Evolutionary conservation across 2,888 invertebrate genomes (phyloP), one percentile per base, ranked within the genome.

Genomic region (Ariolimax columbianus): DNA sequence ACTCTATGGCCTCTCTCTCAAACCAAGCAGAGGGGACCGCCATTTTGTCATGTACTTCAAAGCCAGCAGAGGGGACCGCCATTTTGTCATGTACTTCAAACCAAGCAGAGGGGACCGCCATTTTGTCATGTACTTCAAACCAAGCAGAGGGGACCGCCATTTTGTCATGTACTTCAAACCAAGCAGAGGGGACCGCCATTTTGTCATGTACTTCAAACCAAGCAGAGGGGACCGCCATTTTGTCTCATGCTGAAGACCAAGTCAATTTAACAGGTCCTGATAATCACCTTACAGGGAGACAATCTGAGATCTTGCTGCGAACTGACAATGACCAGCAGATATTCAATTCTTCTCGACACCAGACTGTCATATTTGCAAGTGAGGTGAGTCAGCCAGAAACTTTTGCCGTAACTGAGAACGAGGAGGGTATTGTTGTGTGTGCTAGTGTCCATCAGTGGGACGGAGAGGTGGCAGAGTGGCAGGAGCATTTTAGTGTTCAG

Each of bases 321-420:
- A 14, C 33, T 23, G 63, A 40, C 40, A 40, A 9, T 30, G 36
- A 26, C 17, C 72, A 11, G 0, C 55, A 66, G 17, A 36, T 79
- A 17, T 59, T 82, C 30, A 11, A 73, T 30, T 7, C 51, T 14
- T 23, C 63, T 2, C 75, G 75, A 17, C 40, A 82, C 11, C 75
- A 59, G 23, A 78, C 77, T 70, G 30, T 83, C n/a, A 75, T 83
- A n/a, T 70, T 83, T 36, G 30, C 83, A 33, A 63, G 68, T 19
- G 19, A 73, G 7, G 33, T 47, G n/a, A 17, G 23, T 68, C 55
- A 83, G 1, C 30, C 77, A 38, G 83, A 83, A 33, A 17, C 33
- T 9, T 26, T 47, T 40, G 23, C 70, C 30, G 26, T 70, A n/a
- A 40, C 17, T 30, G 47, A 77, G 11, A 70, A 33, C 70, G 82